Evolutionary conservation across 1,140 invertebrate genomes (phyloP).

Genomic region (Coboldia fuscipes): DNA sequence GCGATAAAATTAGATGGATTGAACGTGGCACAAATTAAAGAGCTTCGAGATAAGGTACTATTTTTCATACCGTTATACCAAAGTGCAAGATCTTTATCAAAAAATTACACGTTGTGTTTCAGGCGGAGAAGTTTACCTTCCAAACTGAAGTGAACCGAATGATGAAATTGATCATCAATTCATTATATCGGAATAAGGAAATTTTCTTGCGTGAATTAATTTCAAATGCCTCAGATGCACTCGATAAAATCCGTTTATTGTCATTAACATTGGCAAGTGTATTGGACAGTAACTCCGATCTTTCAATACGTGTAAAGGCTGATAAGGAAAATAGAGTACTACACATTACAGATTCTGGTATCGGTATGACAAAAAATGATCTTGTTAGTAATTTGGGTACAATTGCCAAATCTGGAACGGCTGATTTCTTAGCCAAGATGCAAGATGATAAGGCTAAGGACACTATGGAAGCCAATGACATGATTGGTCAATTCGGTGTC

Average conservation of each 20-base stretch:
- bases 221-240: conserved; percentile 88
- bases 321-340: conserved; percentile 90
- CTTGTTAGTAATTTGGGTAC: conserved; percentile 94
- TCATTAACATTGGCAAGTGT: conserved; percentile 71
- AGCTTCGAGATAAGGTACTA: conserved; percentile 54
- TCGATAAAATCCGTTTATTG: conserved; percentile 86
- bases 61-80: neutral
- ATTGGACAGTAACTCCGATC: conserved; percentile 56
- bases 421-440: conserved; percentile 91
- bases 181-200: conserved; percentile 95
- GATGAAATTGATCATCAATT: conserved; percentile 99
- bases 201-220: conserved; percentile 95
- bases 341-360: conserved; percentile 90
- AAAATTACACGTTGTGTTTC: neutral
- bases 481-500: conserved; percentile 93
- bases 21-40: conserved; percentile 83
- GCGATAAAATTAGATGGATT: conserved; percentile 91
- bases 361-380: conserved; percentile 95
- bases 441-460: conserved; percentile 35
- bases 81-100: neutral
- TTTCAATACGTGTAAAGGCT: conserved; percentile 85
- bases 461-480: conserved; percentile 49
- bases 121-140: conserved; percentile 81
- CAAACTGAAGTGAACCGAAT: conserved; percentile 95
- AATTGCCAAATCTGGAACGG: conserved; percentile 97